Evolutionary conservation across 2,888 invertebrate species (phyloP).

Genomic region (Pheosia gnoma): DNA sequence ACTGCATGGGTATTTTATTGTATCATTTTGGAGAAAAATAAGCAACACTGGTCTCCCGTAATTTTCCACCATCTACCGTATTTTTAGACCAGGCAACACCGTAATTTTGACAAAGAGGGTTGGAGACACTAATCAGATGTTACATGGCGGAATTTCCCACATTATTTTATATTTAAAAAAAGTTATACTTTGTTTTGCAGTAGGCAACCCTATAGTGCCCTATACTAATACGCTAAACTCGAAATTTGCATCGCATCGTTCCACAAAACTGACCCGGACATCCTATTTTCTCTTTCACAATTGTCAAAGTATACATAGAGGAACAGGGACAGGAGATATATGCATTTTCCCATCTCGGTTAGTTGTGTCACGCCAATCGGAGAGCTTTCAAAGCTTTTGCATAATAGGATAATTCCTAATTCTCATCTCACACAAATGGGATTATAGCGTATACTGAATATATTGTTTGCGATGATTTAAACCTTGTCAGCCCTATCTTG

Average conservation of each 20-base stretch:
- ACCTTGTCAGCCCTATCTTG: constrained; percentile 12
- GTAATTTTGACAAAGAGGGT: too few species aligned
- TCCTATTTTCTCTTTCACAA: constrained; percentile 15
- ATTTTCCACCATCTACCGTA: too few species aligned
- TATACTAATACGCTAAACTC: too few species aligned
- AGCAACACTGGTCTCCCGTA: too few species aligned
- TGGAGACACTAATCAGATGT: too few species aligned
- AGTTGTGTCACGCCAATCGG: constrained; percentile 42
- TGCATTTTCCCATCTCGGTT: constrained; percentile 17
- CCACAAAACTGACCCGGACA: constrained; percentile 23
- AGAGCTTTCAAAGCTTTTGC: constrained; percentile 40
- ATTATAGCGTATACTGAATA: constrained; percentile 24
- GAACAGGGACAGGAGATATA: constrained; percentile 8
- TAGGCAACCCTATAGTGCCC: constrained; percentile 34
- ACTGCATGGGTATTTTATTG: too few species aligned
- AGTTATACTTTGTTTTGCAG: not conserved
- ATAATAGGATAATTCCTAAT: constrained; percentile 51
- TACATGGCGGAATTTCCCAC: too few species aligned
- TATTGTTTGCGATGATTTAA: constrained; percentile 21
- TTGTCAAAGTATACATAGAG: constrained; percentile 1
- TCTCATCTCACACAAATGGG: constrained; percentile 37
- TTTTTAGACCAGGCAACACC: too few species aligned
- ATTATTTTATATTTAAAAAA: too few species aligned
- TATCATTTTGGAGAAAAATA: too few species aligned
- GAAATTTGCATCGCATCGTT: constrained; percentile 48